phyloP scores from a whole-genome alignment of 1,140 invertebrate genomes.

The Scaptomyza pallida region DNA sequence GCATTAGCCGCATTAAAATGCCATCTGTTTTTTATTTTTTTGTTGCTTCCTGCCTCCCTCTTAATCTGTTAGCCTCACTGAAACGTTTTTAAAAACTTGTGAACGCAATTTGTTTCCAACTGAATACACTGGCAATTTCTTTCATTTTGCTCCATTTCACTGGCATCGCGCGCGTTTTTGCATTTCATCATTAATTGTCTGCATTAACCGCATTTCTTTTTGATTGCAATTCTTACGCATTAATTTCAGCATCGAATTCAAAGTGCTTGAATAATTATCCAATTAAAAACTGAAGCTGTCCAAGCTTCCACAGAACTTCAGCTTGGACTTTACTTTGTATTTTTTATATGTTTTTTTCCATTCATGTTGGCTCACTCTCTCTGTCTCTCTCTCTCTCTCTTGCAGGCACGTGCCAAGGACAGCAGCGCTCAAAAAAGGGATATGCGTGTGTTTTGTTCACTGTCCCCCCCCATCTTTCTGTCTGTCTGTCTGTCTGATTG shows the following conservation, averaged over 20 bases:
- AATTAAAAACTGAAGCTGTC: constrained; percentile 68
- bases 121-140: background rate
- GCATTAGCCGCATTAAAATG: constrained; percentile 25
- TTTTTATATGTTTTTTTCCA: background rate
- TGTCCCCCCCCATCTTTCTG: too few relatives aligned
- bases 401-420: constrained; percentile 41
- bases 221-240: constrained; percentile 34
- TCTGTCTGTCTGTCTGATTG: constrained; percentile 47
- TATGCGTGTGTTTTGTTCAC: constrained; percentile 13
- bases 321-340: constrained; percentile 5
- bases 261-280: constrained; percentile 74
- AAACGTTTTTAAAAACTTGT: background rate
- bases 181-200: constrained; percentile 21
- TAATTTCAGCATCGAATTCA: constrained; percentile 59
- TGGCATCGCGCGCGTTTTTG: constrained; percentile 2
- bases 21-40: too few relatives aligned
- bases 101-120: constrained; percentile 3
- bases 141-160: background rate
- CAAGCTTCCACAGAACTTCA: constrained; percentile 27
- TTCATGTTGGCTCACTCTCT: constrained; percentile 13
- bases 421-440: constrained; percentile 30
- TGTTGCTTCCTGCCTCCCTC: background rate
- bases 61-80: too few relatives aligned
- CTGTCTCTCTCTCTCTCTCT: too few relatives aligned
- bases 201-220: constrained; percentile 22